Conservation (phyloP, 2,888 invertebrate species). For the Drosophila setosimentum region DNA sequence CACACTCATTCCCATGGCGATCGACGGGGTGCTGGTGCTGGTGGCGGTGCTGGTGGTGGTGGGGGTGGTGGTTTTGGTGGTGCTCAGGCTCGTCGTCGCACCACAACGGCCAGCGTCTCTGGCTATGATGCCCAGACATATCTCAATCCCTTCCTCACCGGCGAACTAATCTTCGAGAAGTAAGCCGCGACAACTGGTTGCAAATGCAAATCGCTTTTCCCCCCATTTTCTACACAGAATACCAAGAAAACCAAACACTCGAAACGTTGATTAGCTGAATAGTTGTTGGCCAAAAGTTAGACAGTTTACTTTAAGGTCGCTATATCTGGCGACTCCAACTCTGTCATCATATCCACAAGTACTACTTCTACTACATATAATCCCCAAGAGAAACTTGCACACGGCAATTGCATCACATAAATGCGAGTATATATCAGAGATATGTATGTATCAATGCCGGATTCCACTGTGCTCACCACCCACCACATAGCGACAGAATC, state of each 20-base stretch:
- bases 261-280: slow-evolving; percentile 15
- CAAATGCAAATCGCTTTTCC: not conserved
- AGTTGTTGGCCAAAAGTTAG: slow-evolving; percentile 44
- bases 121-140: slow-evolving; percentile 81
- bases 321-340: slow-evolving; percentile 23
- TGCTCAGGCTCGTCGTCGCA: slow-evolving; percentile 70
- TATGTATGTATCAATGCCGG: not conserved
- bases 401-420: slow-evolving; percentile 25
- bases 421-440: slow-evolving; percentile 29
- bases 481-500: not conserved
- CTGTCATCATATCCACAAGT: slow-evolving; percentile 33
- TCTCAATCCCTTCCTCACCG: slow-evolving; percentile 82
- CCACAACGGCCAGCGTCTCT: slow-evolving; percentile 73
- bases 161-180: slow-evolving; percentile 83
- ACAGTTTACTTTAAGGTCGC: slow-evolving; percentile 25
- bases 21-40: slow-evolving; percentile 44
- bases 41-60: not conserved
- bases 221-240: not conserved
- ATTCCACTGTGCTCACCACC: slow-evolving; percentile 4
- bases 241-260: not conserved
- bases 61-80: slow-evolving; percentile 10
- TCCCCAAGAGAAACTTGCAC: slow-evolving; percentile 11
- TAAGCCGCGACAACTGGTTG: slow-evolving; percentile 48
- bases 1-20: slow-evolving; percentile 70
- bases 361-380: slow-evolving; percentile 8